These are phyloP conservation scores for Benitochromis conjunctus DNA, from an alignment of 2,113 vertebrate genomes.

Conservation along the genomic window DNA sequence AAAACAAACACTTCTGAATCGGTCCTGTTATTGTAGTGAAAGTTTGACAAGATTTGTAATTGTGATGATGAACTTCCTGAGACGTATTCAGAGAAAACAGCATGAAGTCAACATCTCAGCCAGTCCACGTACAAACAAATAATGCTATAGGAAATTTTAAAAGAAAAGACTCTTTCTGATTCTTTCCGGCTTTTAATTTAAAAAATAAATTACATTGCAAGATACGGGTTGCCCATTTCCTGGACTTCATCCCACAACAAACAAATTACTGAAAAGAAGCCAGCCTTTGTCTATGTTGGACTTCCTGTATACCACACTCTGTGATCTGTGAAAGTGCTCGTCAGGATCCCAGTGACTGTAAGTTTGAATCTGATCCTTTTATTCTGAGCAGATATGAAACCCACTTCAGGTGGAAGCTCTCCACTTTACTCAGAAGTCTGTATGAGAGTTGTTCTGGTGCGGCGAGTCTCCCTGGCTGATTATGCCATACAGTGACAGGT, in stretches of 20 bases:
- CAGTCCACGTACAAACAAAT: neutral
- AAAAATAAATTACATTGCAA: neutral
- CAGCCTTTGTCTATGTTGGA: neutral
- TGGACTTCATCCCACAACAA: neutral
- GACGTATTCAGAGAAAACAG: neutral
- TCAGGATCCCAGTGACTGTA: neutral
- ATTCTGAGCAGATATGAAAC: neutral
- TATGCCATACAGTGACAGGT: neutral
- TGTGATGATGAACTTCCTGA: neutral
- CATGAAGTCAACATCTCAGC: neutral
- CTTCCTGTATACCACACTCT: fast-evolving
- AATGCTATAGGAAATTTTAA: neutral
- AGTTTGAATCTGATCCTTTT: neutral
- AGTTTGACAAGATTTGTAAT: neutral
- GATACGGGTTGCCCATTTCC: too few relatives aligned
- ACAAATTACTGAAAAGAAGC: neutral
- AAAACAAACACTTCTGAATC: neutral
- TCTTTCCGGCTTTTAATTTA: neutral
- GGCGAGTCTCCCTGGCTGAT: neutral
- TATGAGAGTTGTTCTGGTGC: neutral
- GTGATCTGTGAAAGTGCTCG: neutral
- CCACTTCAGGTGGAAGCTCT: neutral
- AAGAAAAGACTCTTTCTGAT: neutral
- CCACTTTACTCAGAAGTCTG: neutral
- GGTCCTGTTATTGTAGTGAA: neutral